Base-by-base conservation (phyloP, 2,113 vertebrate genomes). In the Nicator chloris region DNA sequence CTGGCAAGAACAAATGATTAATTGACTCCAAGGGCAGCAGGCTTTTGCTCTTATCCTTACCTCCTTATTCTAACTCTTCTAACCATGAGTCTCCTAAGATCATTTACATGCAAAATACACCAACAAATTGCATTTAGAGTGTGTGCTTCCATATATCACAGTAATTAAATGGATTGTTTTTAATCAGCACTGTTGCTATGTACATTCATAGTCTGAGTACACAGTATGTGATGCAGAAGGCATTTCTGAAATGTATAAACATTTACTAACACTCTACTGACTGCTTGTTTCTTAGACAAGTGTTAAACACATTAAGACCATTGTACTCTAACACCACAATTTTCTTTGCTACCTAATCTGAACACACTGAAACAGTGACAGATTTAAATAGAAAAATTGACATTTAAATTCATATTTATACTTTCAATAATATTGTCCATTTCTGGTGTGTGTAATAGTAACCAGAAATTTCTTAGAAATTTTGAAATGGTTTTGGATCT, bases 241-340 rank as follows among this genome's bases (percentile, higher is more conserved):
- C 95, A 97, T 97, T 97, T 95, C 95, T 95, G 96, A 97, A 98
- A 98, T 96, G 97, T 95, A 90, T 96, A 88, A 97, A 97, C 95
- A 93, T 97, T 95, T 95, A 85, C 97, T 92, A 91, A 95, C 69
- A 72, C 86, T 95, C 92, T 91, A 53, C 65, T 93, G 65, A 85
- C 95, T 96, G 24, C 91, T 93, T 95, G 70, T 82, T 95, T 96
- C 90, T 93, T 76, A 89, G 90, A 91, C 86, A 76, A 95, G 75
- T 82, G 66, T 79, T 95, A 91, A 82, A 90, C 56, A 86, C 73
- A 88, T 93, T 86, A 94, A 57, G 78, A 86, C 53, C 70, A 50
- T 68, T 77, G 78, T 70, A 90, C 63, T 81, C 50, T 66, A 90
- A 45, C 39, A 69, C 53, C 56, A 13, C 83, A 61, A 68, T 88